Evolutionary conservation across 2,888 invertebrate genomes (phyloP).

Genomic region (Meliscaeva auricollis): DNA sequence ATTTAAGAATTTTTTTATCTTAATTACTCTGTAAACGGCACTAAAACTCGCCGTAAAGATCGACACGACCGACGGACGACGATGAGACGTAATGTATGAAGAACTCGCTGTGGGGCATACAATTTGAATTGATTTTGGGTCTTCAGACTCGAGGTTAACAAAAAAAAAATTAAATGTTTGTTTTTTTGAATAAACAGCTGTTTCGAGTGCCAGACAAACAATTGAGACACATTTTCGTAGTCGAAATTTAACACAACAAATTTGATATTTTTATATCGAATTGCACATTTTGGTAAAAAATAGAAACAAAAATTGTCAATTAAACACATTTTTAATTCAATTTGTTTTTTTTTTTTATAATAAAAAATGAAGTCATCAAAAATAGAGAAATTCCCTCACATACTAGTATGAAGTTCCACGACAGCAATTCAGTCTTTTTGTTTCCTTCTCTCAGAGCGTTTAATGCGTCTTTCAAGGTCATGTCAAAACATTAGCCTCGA

Average conservation of each 20-base stretch:
- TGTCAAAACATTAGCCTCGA: constrained; percentile 24
- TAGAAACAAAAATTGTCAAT: neutral
- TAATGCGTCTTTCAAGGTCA: constrained; percentile 62
- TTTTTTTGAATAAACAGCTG: constrained; percentile 18
- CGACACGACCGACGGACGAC: too few species aligned
- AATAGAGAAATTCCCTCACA: neutral
- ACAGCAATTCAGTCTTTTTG: neutral
- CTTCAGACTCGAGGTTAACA: neutral
- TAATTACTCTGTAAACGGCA: constrained; percentile 55
- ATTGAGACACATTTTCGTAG: neutral
- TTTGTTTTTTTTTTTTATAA: neutral
- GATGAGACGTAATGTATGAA: too few species aligned
- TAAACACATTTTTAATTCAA: too few species aligned
- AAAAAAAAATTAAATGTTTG: constrained; percentile 5
- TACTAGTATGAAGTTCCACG: neutral
- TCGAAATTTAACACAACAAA: neutral
- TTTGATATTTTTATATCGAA: neutral
- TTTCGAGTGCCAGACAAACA: constrained; percentile 5
- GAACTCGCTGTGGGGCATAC: neutral
- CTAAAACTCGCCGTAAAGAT: neutral
- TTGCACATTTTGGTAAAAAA: neutral
- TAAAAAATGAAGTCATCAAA: neutral
- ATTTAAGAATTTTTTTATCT: constrained; percentile 45
- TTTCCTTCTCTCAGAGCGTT: neutral
- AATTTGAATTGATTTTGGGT: constrained; percentile 14